Conservation (phyloP, 2,888 invertebrate species). For the Anodontia alba region DNA sequence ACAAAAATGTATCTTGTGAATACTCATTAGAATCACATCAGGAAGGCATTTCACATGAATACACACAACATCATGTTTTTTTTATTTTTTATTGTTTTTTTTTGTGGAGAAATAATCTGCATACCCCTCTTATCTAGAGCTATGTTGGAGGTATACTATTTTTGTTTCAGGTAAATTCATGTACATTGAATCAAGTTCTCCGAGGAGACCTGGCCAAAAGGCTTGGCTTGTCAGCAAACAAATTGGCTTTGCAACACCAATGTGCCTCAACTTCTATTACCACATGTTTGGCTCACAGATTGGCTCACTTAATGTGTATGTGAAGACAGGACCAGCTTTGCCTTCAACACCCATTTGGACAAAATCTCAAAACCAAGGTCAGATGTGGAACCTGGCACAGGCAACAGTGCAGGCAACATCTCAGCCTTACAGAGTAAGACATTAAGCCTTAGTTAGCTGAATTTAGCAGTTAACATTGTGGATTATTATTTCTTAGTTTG, state of each 20-base stretch:
- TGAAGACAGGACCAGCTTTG: conserved; percentile 55
- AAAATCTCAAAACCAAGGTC: conserved; percentile 69
- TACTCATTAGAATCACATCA: no score
- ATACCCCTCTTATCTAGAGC: no score
- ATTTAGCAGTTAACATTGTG: no score
- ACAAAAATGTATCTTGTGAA: no score
- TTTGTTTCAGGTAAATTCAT: conserved; percentile 76
- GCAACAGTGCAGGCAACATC: conserved; percentile 58
- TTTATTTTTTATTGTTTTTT: no score
- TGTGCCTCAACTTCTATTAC: conserved; percentile 77
- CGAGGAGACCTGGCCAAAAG: conserved; percentile 62
- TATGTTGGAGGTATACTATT: no score
- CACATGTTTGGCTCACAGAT: conserved; percentile 73
- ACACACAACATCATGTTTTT: no score
- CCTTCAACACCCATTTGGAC: conserved; percentile 70
- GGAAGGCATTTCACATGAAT: no score
- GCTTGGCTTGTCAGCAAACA: conserved; percentile 69
- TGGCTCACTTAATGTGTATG: conserved; percentile 71
- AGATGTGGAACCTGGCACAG: conserved; percentile 73
- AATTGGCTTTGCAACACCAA: conserved; percentile 52
- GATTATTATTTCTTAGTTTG: no score
- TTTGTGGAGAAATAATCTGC: no score
- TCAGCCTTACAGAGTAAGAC: conserved; percentile 62
- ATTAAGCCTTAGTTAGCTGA: not conserved
- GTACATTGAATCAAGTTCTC: conserved; percentile 74